phyloP scores from a whole-genome alignment of 1,140 invertebrate genomes.

The Aphidius gifuensis region DNA sequence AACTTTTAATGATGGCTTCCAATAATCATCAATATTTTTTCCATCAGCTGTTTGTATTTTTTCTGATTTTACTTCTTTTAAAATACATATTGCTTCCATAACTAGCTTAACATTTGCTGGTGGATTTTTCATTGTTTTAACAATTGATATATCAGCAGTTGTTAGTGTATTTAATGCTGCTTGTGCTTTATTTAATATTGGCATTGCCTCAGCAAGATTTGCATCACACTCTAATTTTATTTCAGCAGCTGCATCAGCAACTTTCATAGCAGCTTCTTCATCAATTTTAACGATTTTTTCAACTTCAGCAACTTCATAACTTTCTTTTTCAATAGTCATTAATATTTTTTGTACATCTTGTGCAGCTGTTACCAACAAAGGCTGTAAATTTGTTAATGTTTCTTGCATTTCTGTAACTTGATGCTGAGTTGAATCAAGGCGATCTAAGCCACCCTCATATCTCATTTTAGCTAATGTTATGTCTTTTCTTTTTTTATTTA shows the following conservation, averaged over 20 bases:
- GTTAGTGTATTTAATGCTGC: conserved; percentile 89
- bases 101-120: conserved; percentile 90
- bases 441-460: conserved; percentile 84
- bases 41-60: conserved; percentile 70
- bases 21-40: conserved; percentile 83
- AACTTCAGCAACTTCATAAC: conserved; percentile 77
- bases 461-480: conserved; percentile 65
- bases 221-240: conserved; percentile 96
- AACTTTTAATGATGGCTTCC: conserved; percentile 87
- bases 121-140: conserved; percentile 98
- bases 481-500: conserved; percentile 71
- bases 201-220: conserved; percentile 89
- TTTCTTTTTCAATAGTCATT: conserved; percentile 77
- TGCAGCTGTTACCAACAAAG: conserved; percentile 81
- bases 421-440: conserved; percentile 77
- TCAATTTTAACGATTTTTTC: conserved; percentile 65
- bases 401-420: conserved; percentile 84
- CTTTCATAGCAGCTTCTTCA: conserved; percentile 60
- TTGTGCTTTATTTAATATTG: conserved; percentile 86
- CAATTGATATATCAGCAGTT: conserved; percentile 85
- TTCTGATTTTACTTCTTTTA: conserved; percentile 85
- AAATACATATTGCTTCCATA: conserved; percentile 94
- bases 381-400: conserved; percentile 81
- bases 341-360: conserved; percentile 79
- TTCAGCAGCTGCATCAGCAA: conserved; percentile 68